These are phyloP conservation scores for Drosophila pachea DNA, from an alignment of 1,140 invertebrate genomes.

Conservation along the genomic window DNA sequence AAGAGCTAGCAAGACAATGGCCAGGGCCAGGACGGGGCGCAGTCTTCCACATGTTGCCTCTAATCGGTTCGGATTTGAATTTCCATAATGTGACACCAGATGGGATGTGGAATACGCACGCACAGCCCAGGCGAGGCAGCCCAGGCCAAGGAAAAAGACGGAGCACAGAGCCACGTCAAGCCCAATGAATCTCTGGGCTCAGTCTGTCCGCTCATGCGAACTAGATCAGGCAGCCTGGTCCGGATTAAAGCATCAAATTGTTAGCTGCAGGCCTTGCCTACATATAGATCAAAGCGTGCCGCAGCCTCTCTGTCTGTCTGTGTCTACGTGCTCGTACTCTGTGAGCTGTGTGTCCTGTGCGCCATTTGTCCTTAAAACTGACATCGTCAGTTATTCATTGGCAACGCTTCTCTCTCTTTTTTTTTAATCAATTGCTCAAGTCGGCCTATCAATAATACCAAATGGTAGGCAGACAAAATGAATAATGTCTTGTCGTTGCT, in stretches of 20 bases:
- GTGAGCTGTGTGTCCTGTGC: conserved; percentile 15
- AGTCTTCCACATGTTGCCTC: conserved; percentile 68
- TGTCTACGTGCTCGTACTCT: conserved; percentile 13
- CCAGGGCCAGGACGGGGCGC: conserved; percentile 7
- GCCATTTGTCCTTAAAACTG: conserved; percentile 50
- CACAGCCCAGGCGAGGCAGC: neutral
- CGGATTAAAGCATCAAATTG: conserved; percentile 74
- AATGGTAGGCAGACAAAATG: conserved; percentile 38
- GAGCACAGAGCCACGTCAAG: conserved; percentile 22
- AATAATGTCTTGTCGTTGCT: conserved; percentile 37
- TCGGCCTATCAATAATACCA: conserved; percentile 54
- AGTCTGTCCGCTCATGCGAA: conserved; percentile 1
- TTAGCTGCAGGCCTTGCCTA: conserved; percentile 43
- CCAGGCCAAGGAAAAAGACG: neutral
- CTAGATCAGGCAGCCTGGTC: conserved; percentile 38
- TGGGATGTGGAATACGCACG: conserved; percentile 27
- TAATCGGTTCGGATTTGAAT: conserved; percentile 72
- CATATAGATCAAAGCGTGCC: conserved; percentile 67
- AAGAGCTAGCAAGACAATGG: neutral
- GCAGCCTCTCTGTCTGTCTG: conserved; percentile 21
- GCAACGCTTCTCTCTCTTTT: conserved; percentile 33
- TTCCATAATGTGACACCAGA: conserved; percentile 74
- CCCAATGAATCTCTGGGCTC: conserved; percentile 55
- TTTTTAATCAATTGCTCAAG: conserved; percentile 73
- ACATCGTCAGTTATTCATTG: conserved; percentile 19